Evolutionary conservation across 2,888 invertebrate species (phyloP).

Genomic region (Dione vanillae): DNA sequence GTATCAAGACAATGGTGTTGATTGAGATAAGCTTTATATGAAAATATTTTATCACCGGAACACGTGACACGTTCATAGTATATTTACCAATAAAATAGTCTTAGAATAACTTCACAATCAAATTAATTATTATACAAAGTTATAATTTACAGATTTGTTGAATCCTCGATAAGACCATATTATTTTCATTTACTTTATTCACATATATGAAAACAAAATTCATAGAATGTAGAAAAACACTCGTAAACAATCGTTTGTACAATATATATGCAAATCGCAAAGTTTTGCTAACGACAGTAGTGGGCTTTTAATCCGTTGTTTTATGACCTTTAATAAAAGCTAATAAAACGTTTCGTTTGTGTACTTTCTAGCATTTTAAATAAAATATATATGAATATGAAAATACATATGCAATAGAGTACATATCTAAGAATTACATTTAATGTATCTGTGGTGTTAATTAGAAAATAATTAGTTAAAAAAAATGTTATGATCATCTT

Average conservation of each 20-base stretch:
- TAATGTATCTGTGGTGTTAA: background rate
- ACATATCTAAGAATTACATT: too few species aligned
- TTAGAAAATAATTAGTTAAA: background rate
- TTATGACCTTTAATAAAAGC: constrained; percentile 23
- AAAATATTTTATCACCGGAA: background rate
- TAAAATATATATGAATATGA: background rate
- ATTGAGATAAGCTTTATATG: background rate
- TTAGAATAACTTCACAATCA: background rate
- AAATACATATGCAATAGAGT: too few species aligned
- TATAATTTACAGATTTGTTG: background rate
- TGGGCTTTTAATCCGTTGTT: constrained; percentile 30
- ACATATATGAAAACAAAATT: constrained; percentile 8
- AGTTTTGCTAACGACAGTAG: constrained; percentile 52
- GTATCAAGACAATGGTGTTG: background rate
- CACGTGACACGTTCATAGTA: background rate
- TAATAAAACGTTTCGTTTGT: background rate
- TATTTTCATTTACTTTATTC: background rate
- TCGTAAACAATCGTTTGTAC: constrained; percentile 54
- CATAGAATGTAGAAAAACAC: constrained; percentile 23
- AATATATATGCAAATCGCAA: constrained; percentile 72
- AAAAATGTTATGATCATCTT: background rate
- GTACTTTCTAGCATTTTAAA: background rate
- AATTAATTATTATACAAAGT: background rate
- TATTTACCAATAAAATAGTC: too few species aligned
- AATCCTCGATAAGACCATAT: background rate